A percentile compares a stretch with the other conserved stretches of the same genome.
Evolutionary conservation across 2,797 vertebrate species (phyloP).

Genomic region (Hipposideros larvatus): DNA sequence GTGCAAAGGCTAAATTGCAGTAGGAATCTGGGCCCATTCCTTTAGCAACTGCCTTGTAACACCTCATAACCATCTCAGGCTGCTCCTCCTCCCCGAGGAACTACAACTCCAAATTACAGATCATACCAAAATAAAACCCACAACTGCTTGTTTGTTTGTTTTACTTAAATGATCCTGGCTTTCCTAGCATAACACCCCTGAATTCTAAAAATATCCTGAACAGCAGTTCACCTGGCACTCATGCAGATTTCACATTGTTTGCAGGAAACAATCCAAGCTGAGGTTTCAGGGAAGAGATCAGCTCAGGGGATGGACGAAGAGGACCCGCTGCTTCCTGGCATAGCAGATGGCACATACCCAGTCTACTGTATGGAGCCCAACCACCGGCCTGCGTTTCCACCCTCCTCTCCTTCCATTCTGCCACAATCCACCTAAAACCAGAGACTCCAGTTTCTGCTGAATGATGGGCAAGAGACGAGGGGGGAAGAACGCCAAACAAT

Average conservation of each 20-base stretch:
- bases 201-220: conserved; percentile 62
- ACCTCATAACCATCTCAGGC: not conserved
- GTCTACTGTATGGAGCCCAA: not conserved
- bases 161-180: conserved; percentile 60
- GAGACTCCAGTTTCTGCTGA: not conserved
- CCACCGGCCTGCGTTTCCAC: not conserved
- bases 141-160: conserved; percentile 60
- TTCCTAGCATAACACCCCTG: conserved; percentile 38
- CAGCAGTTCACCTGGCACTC: conserved; percentile 42
- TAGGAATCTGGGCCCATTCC: not conserved
- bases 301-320: not conserved
- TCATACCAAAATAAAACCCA: conserved; percentile 19
- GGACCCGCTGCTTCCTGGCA: conserved; percentile 31
- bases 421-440: not conserved
- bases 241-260: not conserved
- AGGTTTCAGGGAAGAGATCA: conserved; percentile 10
- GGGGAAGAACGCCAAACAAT: not conserved
- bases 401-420: not conserved
- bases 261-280: conserved; percentile 28
- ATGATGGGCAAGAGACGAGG: not conserved
- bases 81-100: not conserved
- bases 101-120: conserved; percentile 31
- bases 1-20: conserved; percentile 66
- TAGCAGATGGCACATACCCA: not conserved
- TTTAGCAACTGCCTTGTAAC: conserved; percentile 33